Conservation (phyloP, 2,888 invertebrate species). For the Chloroclystis v-ata region DNA sequence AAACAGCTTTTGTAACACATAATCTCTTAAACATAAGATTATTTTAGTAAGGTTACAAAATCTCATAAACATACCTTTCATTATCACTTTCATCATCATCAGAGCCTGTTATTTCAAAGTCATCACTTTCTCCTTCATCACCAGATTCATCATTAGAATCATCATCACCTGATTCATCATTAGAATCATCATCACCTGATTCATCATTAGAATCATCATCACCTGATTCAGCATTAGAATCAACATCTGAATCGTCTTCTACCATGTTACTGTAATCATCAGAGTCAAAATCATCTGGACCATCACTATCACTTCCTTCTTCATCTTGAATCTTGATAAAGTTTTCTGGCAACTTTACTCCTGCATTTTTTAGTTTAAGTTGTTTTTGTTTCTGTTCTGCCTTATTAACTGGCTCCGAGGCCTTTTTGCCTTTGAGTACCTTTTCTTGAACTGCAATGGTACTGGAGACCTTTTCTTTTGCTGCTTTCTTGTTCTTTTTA, state of each 20-base stretch:
- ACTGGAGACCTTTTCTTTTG: slow-evolving; percentile 17
- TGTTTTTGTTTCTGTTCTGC: slow-evolving; percentile 45
- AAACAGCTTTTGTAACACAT: too few species aligned
- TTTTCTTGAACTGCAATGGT: too few species aligned
- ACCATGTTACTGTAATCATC: slow-evolving; percentile 61
- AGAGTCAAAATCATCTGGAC: slow-evolving; percentile 56
- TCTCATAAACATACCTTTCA: slow-evolving; percentile 32
- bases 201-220: slow-evolving; percentile 29
- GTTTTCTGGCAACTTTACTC: slow-evolving; percentile 46
- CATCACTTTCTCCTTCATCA: slow-evolving; percentile 29
- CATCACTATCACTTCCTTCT: slow-evolving; percentile 56
- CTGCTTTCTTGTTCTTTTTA: slow-evolving; percentile 4
- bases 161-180: slow-evolving; percentile 22
- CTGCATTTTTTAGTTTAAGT: slow-evolving; percentile 44
- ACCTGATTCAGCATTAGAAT: slow-evolving; percentile 29
- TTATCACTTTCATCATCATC: slow-evolving; percentile 27
- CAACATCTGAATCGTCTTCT: slow-evolving; percentile 41
- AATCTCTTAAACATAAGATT: too few species aligned
- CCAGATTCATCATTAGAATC: slow-evolving; percentile 15
- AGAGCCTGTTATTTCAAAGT: slow-evolving; percentile 15
- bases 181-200: slow-evolving; percentile 26
- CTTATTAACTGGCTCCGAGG: slow-evolving; percentile 29
- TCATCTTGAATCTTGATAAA: slow-evolving; percentile 49
- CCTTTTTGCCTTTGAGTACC: slow-evolving; percentile 18
- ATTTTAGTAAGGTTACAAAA: neutral